These are phyloP conservation scores for Eucera pruinosa DNA, from an alignment of 2,888 invertebrate genomes.

Conservation along the genomic window DNA sequence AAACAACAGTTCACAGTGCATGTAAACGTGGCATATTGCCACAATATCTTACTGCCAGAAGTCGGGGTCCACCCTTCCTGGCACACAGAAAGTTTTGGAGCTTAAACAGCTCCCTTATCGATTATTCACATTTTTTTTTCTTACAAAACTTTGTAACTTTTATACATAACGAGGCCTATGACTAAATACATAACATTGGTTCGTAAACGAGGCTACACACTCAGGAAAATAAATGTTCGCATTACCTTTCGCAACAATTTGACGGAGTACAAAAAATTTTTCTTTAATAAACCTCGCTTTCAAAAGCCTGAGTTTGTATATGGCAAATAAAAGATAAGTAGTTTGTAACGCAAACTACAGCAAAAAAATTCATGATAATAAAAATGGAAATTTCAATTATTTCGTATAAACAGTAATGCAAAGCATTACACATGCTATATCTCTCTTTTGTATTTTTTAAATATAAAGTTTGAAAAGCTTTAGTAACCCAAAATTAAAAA, in stretches of 20 bases:
- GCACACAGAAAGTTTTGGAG: slow-evolving; percentile 54
- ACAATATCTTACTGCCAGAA: slow-evolving; percentile 46
- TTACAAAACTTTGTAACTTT: slow-evolving; percentile 55
- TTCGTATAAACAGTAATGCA: slow-evolving; percentile 42
- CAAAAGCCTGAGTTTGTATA: slow-evolving; percentile 21
- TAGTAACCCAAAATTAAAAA: slow-evolving; percentile 38
- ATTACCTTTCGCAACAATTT: slow-evolving; percentile 41
- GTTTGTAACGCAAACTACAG: slow-evolving; percentile 55
- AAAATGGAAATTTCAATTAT: slow-evolving; percentile 12
- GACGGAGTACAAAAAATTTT: slow-evolving; percentile 22
- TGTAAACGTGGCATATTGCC: slow-evolving; percentile 39
- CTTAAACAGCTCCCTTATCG: slow-evolving; percentile 50
- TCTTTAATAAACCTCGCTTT: slow-evolving; percentile 11
- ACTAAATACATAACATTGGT: slow-evolving; percentile 69
- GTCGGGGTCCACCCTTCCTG: slow-evolving; percentile 73
- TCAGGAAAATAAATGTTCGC: slow-evolving; percentile 38
- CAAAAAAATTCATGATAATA: slow-evolving; percentile 33
- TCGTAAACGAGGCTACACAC: slow-evolving; percentile 50
- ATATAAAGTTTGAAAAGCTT: slow-evolving; percentile 38
- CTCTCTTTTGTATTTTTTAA: neutral
- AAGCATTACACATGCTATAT: slow-evolving; percentile 42
- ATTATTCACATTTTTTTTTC: slow-evolving; percentile 65
- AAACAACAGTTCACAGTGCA: slow-evolving; percentile 63
- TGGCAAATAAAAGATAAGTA: slow-evolving; percentile 43
- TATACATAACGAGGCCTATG: slow-evolving; percentile 66